Base-by-base conservation (phyloP, 2,797 vertebrate genomes). In the Rhinogobio ventralis region DNA sequence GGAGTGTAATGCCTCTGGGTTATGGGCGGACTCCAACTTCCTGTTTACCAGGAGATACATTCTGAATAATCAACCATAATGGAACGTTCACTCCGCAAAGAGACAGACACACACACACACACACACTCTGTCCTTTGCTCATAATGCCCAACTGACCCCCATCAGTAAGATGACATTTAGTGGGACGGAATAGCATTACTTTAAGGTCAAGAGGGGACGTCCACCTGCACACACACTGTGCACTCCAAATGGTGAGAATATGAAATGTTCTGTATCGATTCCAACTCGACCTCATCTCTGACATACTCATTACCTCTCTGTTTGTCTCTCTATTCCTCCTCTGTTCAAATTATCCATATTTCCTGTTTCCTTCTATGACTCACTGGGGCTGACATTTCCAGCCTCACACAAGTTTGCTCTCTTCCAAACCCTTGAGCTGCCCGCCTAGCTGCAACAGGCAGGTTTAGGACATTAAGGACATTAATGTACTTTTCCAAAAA, bases 111-210 rank as follows among this genome's bases (percentile, higher is more conserved):
- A 77, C 74, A 72, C 82, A 81, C 39, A 64, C 39, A 71, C 57
- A 76, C 75, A 73, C 83, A 85, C 83, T 60, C 39, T 72, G 75
- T 79, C 76, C 76, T 86, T 87, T 88, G 73, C 66, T 78, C n/a
- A 25, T 74, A 88, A 86, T 72, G 39, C 87, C 76, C 79, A 74
- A 33, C 64, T 87, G 84, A 89, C 86, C 84, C 75, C 86, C 79
- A 83, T 89, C 88, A 82, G 79, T 86, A 82, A 55, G 75, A 67
- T 85, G 87, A 88, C 87, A 90, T 91, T 90, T 87, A 81, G 77
- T 82, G 79, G 87, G 83, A 90, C 78, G 78, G 88, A 87, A 87
- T 81, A 82, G 84, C 81, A 88, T 86, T 88, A 88, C 85, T 79
- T 72, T 78, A 82, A 84, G 84, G 84, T 76, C 45, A 71, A 72